Conservation (phyloP, 2,888 invertebrate genomes). For the Harmothoe impar region DNA sequence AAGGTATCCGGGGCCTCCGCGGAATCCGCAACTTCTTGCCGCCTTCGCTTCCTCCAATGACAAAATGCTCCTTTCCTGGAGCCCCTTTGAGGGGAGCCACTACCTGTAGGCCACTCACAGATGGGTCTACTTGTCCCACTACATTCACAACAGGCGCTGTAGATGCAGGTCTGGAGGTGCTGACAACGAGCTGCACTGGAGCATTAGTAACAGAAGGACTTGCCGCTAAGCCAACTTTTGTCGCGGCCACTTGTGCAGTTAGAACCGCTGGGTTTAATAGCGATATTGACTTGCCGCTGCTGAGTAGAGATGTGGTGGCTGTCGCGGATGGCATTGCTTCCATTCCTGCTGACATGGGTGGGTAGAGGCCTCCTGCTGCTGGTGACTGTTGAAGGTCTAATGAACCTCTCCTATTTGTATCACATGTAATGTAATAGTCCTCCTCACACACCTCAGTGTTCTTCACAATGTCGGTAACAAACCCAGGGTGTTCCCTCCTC, state of each 20-base stretch:
- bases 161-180: slow-evolving; percentile 32
- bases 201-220: background rate
- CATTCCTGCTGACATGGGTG: background rate
- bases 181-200: slow-evolving; percentile 35
- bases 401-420: background rate
- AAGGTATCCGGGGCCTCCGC: slow-evolving; percentile 56
- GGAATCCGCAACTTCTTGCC: background rate
- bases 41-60: background rate
- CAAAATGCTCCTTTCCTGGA: background rate
- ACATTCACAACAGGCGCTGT: slow-evolving; percentile 47
- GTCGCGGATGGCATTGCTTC: background rate
- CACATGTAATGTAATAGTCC: slow-evolving; percentile 49
- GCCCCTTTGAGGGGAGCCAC: background rate
- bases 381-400: background rate
- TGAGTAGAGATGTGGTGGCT: background rate
- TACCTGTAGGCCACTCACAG: background rate
- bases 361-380: background rate
- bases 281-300: slow-evolving; percentile 6
- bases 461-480: slow-evolving; percentile 54
- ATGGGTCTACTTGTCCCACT: background rate
- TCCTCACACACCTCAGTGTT: slow-evolving; percentile 35
- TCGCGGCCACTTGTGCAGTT: slow-evolving; percentile 40
- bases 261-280: slow-evolving; percentile 45
- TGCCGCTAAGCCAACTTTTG: background rate
- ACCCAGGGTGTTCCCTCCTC: slow-evolving; percentile 63